These are phyloP conservation scores for Cygnus atratus DNA, from an alignment of 2,113 vertebrate genomes.

Conservation along the genomic window DNA sequence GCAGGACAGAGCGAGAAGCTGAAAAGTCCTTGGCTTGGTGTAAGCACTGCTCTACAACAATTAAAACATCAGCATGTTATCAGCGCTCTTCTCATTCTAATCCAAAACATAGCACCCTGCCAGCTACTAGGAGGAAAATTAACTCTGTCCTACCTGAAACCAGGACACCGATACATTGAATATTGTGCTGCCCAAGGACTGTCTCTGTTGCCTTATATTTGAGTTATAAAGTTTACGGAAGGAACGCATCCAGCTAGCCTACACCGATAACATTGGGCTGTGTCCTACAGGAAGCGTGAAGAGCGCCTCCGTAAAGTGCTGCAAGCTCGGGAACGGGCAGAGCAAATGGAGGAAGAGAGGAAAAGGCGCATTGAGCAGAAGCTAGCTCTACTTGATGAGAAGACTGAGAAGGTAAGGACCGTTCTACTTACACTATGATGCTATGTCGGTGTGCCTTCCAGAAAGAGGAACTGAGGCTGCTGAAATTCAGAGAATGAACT, in stretches of 20 bases:
- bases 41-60: no score
- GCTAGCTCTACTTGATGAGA: slow-evolving; percentile 88
- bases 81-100: no score
- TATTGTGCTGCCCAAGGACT: neutral
- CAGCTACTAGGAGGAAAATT: no score
- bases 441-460: neutral
- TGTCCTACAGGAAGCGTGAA: slow-evolving; percentile 84
- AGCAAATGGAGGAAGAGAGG: slow-evolving; percentile 87
- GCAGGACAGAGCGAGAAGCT: no score
- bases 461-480: neutral
- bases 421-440: accelerated
- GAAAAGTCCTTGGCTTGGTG: no score
- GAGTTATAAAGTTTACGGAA: neutral
- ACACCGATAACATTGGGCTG: accelerated
- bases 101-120: no score
- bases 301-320: slow-evolving; percentile 86
- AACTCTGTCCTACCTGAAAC: no score
- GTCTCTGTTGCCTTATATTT: neutral
- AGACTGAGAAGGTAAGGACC: slow-evolving; percentile 85
- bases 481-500: neutral
- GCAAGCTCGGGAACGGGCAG: slow-evolving; percentile 88
- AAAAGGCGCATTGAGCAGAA: slow-evolving; percentile 92
- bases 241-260: neutral
- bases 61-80: no score
- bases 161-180: neutral